A percentile compares a stretch with the other conserved stretches of the same genome.
These are phyloP conservation scores for Tamias sibiricus DNA, from an alignment of 2,113 vertebrate species.

Conservation along the genomic window DNA sequence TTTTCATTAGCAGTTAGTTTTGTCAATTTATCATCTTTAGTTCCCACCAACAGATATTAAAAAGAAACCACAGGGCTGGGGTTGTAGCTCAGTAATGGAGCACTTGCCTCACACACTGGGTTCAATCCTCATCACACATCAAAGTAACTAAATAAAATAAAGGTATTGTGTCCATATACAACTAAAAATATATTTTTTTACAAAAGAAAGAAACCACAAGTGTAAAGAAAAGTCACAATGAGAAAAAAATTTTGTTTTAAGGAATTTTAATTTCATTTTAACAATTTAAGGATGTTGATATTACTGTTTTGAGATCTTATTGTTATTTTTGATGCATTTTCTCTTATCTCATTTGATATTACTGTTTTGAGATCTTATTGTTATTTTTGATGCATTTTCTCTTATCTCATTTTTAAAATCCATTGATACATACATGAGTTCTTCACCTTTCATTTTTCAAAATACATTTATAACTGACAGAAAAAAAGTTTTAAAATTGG, in stretches of 20 bases:
- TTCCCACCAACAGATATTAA: neutral
- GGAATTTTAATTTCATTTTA: constrained; percentile 12
- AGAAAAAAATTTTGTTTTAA: constrained; percentile 10
- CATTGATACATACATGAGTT: neutral
- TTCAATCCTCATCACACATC: no score
- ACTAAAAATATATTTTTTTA: no score
- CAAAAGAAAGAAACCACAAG: neutral
- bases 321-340: neutral
- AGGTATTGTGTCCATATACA: no score
- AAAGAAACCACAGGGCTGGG: neutral
- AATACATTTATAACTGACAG: neutral
- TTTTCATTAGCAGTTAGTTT: neutral
- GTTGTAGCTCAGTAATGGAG: no score
- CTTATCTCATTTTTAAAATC: neutral
- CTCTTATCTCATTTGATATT: neutral
- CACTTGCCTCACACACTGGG: no score
- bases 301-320: neutral
- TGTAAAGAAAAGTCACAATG: neutral
- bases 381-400: neutral
- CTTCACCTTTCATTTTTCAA: neutral
- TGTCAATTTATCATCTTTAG: neutral
- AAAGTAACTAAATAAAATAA: no score
- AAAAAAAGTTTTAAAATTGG: constrained; percentile 12
- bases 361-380: neutral
- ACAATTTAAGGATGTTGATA: neutral